Base-by-base conservation (phyloP, 2,797 vertebrate genomes). In the Halcyon chelicuti region DNA sequence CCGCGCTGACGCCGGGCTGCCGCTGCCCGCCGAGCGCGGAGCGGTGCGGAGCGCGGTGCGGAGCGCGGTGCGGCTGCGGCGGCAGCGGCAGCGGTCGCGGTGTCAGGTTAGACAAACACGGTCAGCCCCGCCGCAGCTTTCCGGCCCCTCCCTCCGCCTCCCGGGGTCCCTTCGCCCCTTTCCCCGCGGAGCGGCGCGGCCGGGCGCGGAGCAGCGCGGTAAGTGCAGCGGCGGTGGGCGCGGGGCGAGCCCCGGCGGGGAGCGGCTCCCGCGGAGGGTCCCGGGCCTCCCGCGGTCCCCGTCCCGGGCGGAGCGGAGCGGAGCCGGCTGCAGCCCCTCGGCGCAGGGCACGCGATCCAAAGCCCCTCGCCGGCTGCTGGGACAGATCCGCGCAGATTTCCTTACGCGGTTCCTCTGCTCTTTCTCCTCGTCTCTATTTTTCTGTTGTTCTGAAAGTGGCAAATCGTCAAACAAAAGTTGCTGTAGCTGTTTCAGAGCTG, bases 81-180 rank as follows among this genome's bases (percentile, higher is more conserved):
- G n/a, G 57, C 66, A 25, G 44, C 63, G 74, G 46, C 49, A 37
- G 33, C 35, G 17, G 83, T 57, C 31, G 52, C 81, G 75, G 14
- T 58, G 42, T 25, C 82, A 42, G 95, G 65, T 92, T 65, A 67
- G 90, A 35, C 44, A 14, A 35, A 14, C 65, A 18, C 80, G 95
- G 87, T 81, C 95, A 79, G 93, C 89, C 76, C 88, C 79, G 44
- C 76, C 89, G 86, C 60, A 18, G 93, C 88, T 88, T 94, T 91
- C 85, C 83, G 93, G 95, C 90, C 95, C 96, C 96, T 96, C 97
- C 95, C 95, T 88, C 83, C 21, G 40, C 9, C 63, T 62, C 62
- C 72, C 37, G 26, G 49, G 92, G 84, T 90, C 65, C 73, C 60
- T 29, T 70, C 33, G 70, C 84, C 94, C 82, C 74, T 68, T 70